Conservation (phyloP, 2,888 invertebrate genomes). For the Girardia tigrina region DNA sequence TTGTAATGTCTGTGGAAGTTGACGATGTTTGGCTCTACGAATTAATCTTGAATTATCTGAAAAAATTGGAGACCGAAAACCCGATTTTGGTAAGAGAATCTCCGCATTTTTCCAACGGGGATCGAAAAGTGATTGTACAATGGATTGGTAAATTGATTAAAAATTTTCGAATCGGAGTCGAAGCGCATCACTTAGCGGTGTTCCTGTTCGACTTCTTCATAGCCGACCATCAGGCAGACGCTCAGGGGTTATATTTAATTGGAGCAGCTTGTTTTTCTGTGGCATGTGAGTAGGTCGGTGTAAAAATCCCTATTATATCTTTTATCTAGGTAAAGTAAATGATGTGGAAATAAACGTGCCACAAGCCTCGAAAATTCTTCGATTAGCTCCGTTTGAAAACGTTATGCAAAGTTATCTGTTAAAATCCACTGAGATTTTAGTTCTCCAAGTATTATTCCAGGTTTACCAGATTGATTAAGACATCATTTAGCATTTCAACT, state of each 20-base stretch:
- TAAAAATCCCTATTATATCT: neutral
- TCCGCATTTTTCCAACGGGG: conserved; percentile 28
- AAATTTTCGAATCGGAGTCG: neutral
- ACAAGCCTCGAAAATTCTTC: conserved; percentile 29
- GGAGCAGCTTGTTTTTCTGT: conserved; percentile 32
- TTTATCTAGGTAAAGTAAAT: conserved; percentile 29
- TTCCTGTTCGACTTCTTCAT: conserved; percentile 31
- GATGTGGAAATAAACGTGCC: conserved; percentile 33
- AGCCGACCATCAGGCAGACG: conserved; percentile 29
- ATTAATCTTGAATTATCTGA: conserved; percentile 8
- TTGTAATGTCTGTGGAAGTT: conserved; percentile 32
- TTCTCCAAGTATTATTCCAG: conserved; percentile 18
- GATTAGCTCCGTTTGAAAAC: conserved; percentile 15
- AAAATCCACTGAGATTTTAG: conserved; percentile 21
- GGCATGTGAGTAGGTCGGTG: conserved; percentile 27
- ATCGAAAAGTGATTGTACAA: conserved; percentile 25
- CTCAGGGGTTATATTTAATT: conserved; percentile 29
- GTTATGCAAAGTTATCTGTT: neutral
- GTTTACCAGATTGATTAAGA: neutral
- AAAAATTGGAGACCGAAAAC: neutral
- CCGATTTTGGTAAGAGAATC: conserved; percentile 18
- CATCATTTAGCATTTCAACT: conserved; percentile 26
- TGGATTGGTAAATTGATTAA: conserved; percentile 21
- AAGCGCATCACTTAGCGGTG: conserved; percentile 28
- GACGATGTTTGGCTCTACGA: conserved; percentile 32